These are phyloP conservation scores for Rhinella marina DNA, from an alignment of 2,797 vertebrate species.

Conservation along the genomic window DNA sequence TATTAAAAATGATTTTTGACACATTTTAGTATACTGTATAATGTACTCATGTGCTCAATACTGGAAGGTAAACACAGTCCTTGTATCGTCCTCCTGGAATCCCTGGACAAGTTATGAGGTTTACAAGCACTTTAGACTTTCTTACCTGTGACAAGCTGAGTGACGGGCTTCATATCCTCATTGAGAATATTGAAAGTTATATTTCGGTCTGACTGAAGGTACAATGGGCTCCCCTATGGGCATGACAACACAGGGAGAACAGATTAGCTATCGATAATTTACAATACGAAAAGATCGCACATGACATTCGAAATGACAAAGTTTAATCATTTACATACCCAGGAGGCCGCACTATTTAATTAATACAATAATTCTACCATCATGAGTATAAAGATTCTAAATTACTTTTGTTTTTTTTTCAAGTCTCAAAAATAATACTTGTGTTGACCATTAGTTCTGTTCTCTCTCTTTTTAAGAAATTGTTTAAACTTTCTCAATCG, in stretches of 20 bases:
- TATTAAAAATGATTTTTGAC: too few species aligned
- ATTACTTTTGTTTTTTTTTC: background rate
- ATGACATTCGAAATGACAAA: constrained; percentile 13
- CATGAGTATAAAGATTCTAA: background rate
- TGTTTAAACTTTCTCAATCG: background rate
- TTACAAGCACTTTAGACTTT: background rate
- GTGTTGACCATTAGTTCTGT: background rate
- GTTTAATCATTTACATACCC: constrained; percentile 35
- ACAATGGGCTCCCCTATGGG: constrained; percentile 89
- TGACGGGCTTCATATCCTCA: constrained; percentile 90
- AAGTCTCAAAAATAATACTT: background rate
- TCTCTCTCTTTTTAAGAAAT: background rate
- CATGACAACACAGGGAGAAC: constrained; percentile 52
- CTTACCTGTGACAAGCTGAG: constrained; percentile 93
- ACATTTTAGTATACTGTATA: background rate
- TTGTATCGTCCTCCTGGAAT: background rate
- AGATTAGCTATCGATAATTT: constrained; percentile 57
- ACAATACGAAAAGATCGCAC: constrained; percentile 25
- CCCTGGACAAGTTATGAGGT: background rate
- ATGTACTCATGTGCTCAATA: background rate
- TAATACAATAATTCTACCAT: constrained; percentile 14
- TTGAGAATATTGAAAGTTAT: constrained; percentile 94
- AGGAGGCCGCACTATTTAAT: constrained; percentile 10
- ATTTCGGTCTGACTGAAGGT: constrained; percentile 97
- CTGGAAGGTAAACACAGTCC: background rate